These are phyloP conservation scores for Eupithecia tripunctaria DNA, from an alignment of 2,888 invertebrate species.

Conservation along the genomic window DNA sequence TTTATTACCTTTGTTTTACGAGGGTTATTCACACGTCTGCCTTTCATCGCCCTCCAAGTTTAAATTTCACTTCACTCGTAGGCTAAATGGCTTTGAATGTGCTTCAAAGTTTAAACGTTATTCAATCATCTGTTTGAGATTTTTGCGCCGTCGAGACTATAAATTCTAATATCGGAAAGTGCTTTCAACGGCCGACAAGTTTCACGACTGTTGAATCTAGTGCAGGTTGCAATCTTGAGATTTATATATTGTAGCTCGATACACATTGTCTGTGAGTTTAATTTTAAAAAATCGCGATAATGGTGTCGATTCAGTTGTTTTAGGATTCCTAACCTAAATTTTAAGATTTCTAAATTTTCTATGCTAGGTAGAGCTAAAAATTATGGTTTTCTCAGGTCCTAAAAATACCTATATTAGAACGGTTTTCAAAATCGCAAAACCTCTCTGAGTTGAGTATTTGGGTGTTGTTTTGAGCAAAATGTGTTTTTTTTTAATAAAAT, in stretches of 20 bases:
- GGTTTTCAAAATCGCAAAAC: no score
- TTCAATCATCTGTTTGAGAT: conserved; percentile 38
- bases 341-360: no score
- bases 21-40: conserved; percentile 45
- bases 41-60: conserved; percentile 41
- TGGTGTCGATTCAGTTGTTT: no score
- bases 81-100: conserved; percentile 43
- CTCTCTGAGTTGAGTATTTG: no score
- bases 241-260: background rate
- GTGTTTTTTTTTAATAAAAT: no score
- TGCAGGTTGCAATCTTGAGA: background rate
- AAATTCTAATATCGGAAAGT: conserved; percentile 33
- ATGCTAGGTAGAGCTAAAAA: no score
- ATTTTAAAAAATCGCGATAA: no score
- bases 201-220: conserved; percentile 11
- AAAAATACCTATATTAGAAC: no score
- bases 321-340: no score
- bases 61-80: conserved; percentile 40
- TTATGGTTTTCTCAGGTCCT: no score
- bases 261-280: background rate
- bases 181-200: conserved; percentile 28
- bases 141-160: conserved; percentile 26
- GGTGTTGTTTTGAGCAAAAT: no score
- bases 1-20: conserved; percentile 29
- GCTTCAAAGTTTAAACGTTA: conserved; percentile 41